Base-by-base conservation (phyloP, 2,113 vertebrate genomes). In the Pagrus major region DNA sequence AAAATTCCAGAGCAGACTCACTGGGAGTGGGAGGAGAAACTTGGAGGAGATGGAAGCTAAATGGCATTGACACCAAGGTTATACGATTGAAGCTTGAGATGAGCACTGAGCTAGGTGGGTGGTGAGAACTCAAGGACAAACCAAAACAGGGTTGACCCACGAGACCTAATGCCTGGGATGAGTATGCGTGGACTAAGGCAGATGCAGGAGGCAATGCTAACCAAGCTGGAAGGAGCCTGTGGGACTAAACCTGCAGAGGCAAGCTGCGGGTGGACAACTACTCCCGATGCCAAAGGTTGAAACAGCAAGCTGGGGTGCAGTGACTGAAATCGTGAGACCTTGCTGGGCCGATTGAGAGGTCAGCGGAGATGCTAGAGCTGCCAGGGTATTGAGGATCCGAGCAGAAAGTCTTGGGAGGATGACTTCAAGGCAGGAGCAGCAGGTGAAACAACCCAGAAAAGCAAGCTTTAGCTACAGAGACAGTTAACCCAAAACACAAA, bases 91-190 rank as follows among this genome's bases (percentile, higher is more conserved):
- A 44, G 9, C 9, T 14, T 21, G 14, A 31, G 41, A 31, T 63
- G 35, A 47, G 56, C 20, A 44, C 16, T 29, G 10, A 64, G 41
- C 29, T 20, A 29, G 6, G 46, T 27, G 55, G 41, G 55, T 54
- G 54, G 59, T 71, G 9, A 44, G 25, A 66, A 71, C 25, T 25
- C 23, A 78, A 37, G 23, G 52, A 41, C 46, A 46, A 65, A n/a
- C 39, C 12, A 46, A 63, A 8, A 27, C n/a, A 25, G 46, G 15
- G 14, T 72, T 16, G 27, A 35, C 23, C 51, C 47, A 52, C 10
- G 33, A 64, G 27, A 64, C 21, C n/a, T 14, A 10, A 46, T 16
- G 5, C 6, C 16, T 47, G 10, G 8, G 25, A 29, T 20, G 39
- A 66, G 37, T 39, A 9, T 27, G 16, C 58, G 11, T 55, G 15